Evolutionary conservation across 2,113 vertebrate genomes (phyloP), one percentile per base, ranked within the genome.

Genomic region (Phainopepla nitens): DNA sequence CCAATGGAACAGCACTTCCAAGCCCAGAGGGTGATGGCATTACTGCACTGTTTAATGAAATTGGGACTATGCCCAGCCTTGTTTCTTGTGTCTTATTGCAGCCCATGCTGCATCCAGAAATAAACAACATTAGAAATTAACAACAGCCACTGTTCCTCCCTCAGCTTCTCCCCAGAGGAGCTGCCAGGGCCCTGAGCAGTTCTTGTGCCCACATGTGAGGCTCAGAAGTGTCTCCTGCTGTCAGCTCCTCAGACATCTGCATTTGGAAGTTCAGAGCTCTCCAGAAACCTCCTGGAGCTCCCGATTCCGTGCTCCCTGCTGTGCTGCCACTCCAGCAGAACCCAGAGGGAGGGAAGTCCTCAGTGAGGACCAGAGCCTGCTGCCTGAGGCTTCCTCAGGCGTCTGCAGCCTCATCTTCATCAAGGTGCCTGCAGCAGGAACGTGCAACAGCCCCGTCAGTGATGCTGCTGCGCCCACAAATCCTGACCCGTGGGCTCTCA

Each of bases 221-320:
- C 25, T 15, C 68, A 22, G 42, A 0, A n/a, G 31, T 2, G 2
- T 29, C 53, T 80, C 64, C 62, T 3, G 0, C 1, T 62, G 39
- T 28, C 2, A 1, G 71, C 68, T 89, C 71, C 71, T 68, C 61
- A 44, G 21, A 33, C 75, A 58, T 6, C 31, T 58, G 31, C 62
- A 20, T 4, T 10, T 45, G 33, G 33, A 35, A 69, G 39, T 2
- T 3, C 82, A 77, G 60, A 20, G 16, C 41, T 51, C 41, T 84
- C 17, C 73, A 92, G 64, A 73, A 81, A 25, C 29, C 45, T 68
- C 25, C 39, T 50, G 53, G 28, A 68, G 39, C 21, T 29, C 64
- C 6, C 18, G 22, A 49, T 51, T 39, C 35, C 1, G 71, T 39
- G 28, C 10, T 39, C 28, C 39, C 53, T 50, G 53, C 49, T 36